These are phyloP conservation scores for Melangyna quadrimaculata DNA, from an alignment of 2,888 invertebrate species.

Conservation along the genomic window DNA sequence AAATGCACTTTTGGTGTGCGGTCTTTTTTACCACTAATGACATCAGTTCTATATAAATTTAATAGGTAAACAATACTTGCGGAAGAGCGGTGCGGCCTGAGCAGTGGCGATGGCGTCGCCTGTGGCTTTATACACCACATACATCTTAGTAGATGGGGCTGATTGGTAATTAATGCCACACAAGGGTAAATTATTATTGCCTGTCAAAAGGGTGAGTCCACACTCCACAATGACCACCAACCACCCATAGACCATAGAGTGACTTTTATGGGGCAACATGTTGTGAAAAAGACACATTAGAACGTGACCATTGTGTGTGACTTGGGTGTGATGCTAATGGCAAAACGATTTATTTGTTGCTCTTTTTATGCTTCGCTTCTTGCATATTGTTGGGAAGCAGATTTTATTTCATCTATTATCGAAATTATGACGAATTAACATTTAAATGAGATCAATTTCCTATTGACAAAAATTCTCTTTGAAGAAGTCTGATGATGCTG, in stretches of 20 bases:
- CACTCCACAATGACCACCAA: not conserved
- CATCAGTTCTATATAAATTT: slow-evolving; percentile 28
- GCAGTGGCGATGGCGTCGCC: no score
- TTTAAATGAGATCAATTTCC: slow-evolving; percentile 3
- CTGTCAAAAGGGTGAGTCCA: not conserved
- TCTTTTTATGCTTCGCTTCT: not conserved
- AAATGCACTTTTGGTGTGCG: slow-evolving; percentile 25
- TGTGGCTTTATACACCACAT: not conserved
- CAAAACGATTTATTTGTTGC: not conserved
- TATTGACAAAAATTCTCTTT: not conserved
- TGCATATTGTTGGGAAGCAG: not conserved
- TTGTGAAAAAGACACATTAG: not conserved
- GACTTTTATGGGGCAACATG: not conserved
- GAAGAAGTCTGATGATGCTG: not conserved
- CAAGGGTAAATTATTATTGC: slow-evolving; percentile 27
- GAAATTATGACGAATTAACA: slow-evolving; percentile 1
- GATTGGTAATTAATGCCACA: slow-evolving; percentile 41
- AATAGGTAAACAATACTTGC: slow-evolving; percentile 21
- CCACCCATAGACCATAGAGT: not conserved
- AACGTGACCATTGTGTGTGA: not conserved
- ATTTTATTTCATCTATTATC: not conserved
- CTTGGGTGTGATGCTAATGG: not conserved
- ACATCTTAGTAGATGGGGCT: not conserved
- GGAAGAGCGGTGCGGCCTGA: not conserved
- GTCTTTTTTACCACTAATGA: not conserved